Percentiles rank a stretch among this genome's conserved stretches.
Conservation (phyloP, 2,113 vertebrate species). For the Dasyurus viverrinus region DNA sequence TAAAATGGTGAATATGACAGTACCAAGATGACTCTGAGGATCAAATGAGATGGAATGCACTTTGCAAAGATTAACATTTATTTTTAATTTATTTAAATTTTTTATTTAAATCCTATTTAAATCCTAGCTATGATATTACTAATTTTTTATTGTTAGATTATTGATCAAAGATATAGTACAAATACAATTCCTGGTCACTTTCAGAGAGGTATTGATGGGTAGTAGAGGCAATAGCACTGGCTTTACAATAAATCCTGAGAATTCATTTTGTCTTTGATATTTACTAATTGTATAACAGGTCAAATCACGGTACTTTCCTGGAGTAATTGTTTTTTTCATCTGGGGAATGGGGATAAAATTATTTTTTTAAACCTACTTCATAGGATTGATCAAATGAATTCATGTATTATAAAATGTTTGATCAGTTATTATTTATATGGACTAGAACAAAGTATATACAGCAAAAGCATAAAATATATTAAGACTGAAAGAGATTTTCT, state of each 20-base stretch:
- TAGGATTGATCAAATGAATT: not conserved
- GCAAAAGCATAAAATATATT: slow-evolving; percentile 15
- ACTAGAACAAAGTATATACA: not conserved
- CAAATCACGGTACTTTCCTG: not conserved
- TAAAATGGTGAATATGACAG: not conserved
- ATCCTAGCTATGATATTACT: not conserved
- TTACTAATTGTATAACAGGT: not conserved
- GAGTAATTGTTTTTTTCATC: not conserved
- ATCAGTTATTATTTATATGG: not conserved
- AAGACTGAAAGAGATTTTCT: slow-evolving; percentile 24
- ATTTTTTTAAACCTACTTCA: not conserved
- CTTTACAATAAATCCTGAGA: not conserved
- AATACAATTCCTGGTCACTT: not conserved
- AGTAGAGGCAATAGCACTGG: not conserved
- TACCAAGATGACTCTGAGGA: not conserved
- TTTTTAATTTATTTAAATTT: too few species aligned
- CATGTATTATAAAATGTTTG: not conserved
- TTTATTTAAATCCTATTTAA: not conserved
- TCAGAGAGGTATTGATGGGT: not conserved
- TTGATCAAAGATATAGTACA: not conserved
- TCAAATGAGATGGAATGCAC: not conserved
- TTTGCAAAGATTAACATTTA: not conserved
- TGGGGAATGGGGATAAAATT: not conserved
- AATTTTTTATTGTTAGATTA: not conserved
- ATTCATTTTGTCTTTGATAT: not conserved